Conservation (phyloP, 2,797 vertebrate species). For the Hybognathus amarus region DNA sequence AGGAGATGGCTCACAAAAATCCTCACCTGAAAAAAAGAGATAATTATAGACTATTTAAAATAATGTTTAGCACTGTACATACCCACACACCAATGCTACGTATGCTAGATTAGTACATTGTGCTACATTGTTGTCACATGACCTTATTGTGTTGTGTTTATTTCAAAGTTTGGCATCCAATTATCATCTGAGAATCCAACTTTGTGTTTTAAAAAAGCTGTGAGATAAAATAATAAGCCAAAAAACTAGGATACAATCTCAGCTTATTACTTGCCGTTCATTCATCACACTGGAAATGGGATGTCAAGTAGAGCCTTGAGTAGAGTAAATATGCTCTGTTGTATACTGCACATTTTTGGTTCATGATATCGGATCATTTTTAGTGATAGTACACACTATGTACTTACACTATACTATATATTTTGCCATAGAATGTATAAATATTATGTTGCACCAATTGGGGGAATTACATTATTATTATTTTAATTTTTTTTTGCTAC, state of each 20-base stretch:
- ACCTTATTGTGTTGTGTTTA: neutral
- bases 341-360: neutral
- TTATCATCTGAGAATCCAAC: neutral
- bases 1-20: constrained; percentile 92
- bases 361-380: neutral
- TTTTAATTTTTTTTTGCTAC: neutral
- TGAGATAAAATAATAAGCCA: neutral
- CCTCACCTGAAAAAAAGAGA: constrained; percentile 78
- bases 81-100: neutral
- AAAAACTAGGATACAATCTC: neutral
- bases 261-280: neutral
- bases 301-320: neutral
- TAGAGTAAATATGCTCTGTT: neutral
- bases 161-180: neutral
- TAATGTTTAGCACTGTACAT: neutral
- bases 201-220: neutral
- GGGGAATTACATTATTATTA: neutral
- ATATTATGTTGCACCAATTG: neutral
- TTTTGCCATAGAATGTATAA: neutral
- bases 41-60: neutral
- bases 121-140: neutral
- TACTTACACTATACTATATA: neutral
- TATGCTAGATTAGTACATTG: neutral
- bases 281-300: neutral
- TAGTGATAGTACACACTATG: neutral